phyloP scores from a whole-genome alignment of 1,140 invertebrate genomes.

The Coenobita brevimanus region DNA sequence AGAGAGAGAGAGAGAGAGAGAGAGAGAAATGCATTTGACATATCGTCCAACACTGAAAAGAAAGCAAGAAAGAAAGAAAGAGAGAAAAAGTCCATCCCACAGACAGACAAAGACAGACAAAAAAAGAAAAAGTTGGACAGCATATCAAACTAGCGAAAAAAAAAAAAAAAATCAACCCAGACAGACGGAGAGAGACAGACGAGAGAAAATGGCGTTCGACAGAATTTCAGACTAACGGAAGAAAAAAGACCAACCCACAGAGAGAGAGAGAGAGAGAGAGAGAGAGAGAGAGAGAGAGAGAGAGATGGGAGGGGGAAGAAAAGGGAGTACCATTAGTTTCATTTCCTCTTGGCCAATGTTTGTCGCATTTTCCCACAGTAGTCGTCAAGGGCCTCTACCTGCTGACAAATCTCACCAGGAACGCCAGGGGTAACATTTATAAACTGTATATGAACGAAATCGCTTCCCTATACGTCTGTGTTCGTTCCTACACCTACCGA shows the following conservation, averaged over 20 bases:
- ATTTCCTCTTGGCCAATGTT: slow-evolving; percentile 2
- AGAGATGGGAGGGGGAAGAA: background rate
- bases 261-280: background rate
- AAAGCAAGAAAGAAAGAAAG: too few species aligned
- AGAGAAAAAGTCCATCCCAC: background rate
- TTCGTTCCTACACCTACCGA: too few species aligned
- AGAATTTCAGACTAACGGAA: background rate
- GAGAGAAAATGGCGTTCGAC: background rate
- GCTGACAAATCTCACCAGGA: slow-evolving; percentile 43
- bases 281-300: background rate
- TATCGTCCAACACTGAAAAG: too few species aligned
- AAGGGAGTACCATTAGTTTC: background rate
- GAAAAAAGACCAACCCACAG: background rate
- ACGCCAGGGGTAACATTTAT: too few species aligned
- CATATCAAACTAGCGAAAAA: background rate
- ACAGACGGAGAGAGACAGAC: background rate
- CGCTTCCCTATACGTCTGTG: too few species aligned
- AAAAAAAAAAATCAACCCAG: background rate
- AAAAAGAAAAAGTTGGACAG: too few species aligned
- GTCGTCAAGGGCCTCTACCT: slow-evolving; percentile 12
- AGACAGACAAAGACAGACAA: background rate
- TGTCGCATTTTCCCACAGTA: background rate
- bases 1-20: background rate
- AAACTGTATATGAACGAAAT: too few species aligned
- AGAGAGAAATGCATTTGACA: too few species aligned